A percentile compares a stretch with the other conserved stretches of the same genome.
phyloP scores from a whole-genome alignment of 2,888 invertebrate species.

The Busseola fusca region DNA sequence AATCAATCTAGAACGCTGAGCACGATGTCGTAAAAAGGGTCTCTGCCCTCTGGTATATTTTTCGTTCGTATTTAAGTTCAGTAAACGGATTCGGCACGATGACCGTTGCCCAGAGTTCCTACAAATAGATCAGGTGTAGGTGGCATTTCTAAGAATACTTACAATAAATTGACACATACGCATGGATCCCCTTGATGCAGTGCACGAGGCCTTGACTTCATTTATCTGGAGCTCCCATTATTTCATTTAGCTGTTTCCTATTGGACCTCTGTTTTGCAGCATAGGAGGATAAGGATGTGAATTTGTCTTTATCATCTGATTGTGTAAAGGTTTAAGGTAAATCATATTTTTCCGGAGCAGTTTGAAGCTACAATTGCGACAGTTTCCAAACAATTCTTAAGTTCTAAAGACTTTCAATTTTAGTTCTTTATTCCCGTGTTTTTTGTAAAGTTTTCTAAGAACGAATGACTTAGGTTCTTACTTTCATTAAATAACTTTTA shows the following conservation, averaged over 20 bases:
- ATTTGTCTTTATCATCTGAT: constrained; percentile 19
- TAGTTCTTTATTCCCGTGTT: background rate
- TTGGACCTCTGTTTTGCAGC: constrained; percentile 47
- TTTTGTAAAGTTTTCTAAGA: constrained; percentile 2
- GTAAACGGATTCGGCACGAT: constrained; percentile 72
- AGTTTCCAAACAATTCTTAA: background rate
- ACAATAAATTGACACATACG: constrained; percentile 68
- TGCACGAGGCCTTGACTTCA: constrained; percentile 62
- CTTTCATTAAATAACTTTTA: constrained; percentile 22
- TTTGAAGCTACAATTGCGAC: background rate
- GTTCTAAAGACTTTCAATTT: background rate
- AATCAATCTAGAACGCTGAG: constrained; percentile 32
- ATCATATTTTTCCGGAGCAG: background rate
- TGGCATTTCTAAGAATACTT: constrained; percentile 82
- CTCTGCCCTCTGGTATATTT: constrained; percentile 39
- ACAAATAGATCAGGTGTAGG: constrained; percentile 84
- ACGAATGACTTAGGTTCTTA: background rate
- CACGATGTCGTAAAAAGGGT: constrained; percentile 35
- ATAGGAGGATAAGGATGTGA: constrained; percentile 23
- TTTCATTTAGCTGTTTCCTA: constrained; percentile 59
- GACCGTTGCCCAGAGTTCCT: constrained; percentile 78
- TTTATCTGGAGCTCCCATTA: constrained; percentile 63
- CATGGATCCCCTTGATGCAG: constrained; percentile 59
- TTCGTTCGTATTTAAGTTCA: constrained; percentile 55
- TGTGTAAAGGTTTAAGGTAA: constrained; percentile 1